phyloP scores from a whole-genome alignment of 2,888 invertebrate species.

The Drosophila fungiperda region DNA sequence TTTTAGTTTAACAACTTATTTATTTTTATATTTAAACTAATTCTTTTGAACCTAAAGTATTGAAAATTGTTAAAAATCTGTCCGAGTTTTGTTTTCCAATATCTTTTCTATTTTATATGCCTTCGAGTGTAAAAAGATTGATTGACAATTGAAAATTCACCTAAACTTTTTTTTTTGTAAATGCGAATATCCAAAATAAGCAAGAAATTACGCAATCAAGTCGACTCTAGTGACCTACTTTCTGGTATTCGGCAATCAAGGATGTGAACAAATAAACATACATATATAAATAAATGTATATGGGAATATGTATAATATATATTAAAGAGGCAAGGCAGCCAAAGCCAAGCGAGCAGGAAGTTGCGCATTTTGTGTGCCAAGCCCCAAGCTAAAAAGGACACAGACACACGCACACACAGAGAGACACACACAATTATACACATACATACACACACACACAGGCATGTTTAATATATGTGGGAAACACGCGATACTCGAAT shows the following conservation, averaged over 20 bases:
- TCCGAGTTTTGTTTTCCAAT: neutral
- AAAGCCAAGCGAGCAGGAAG: slow-evolving; percentile 74
- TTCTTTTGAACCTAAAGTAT: neutral
- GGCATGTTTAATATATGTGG: slow-evolving; percentile 29
- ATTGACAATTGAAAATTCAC: slow-evolving; percentile 8
- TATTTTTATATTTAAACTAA: no score
- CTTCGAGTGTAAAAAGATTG: neutral
- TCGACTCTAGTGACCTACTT: slow-evolving; percentile 74
- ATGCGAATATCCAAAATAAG: slow-evolving; percentile 21
- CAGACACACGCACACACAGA: slow-evolving; percentile 22
- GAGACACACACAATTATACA: slow-evolving; percentile 18
- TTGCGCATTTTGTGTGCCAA: slow-evolving; percentile 69
- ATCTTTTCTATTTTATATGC: neutral
- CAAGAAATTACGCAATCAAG: slow-evolving; percentile 62
- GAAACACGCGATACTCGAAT: slow-evolving; percentile 75
- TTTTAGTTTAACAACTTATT: neutral
- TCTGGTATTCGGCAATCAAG: slow-evolving; percentile 65
- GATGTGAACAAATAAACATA: slow-evolving; percentile 51
- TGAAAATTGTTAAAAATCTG: neutral
- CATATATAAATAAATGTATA: slow-evolving; percentile 25
- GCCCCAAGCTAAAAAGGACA: slow-evolving; percentile 62
- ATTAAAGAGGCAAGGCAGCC: slow-evolving; percentile 39
- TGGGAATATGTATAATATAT: slow-evolving; percentile 39
- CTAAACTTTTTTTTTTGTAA: slow-evolving; percentile 6
- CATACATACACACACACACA: slow-evolving; percentile 19